Percentiles rank a stretch among this genome's conserved stretches.
These are phyloP conservation scores for Propsilocerus akamusi DNA, from an alignment of 1,140 invertebrate species.

Conservation along the genomic window DNA sequence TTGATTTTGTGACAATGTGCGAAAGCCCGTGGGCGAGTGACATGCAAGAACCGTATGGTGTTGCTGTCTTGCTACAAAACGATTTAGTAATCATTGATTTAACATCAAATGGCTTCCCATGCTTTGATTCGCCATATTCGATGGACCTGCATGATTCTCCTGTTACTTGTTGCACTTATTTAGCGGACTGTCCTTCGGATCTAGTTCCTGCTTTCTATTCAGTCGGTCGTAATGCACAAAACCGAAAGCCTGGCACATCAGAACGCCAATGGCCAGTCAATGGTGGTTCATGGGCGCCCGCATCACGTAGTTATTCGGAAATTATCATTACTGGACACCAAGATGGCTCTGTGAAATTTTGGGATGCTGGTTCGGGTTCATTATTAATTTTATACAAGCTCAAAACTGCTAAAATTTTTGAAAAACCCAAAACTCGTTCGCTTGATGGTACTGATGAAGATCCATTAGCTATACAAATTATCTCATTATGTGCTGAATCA, in stretches of 20 bases:
- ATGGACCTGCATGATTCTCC: slow-evolving; percentile 98
- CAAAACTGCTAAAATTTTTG: slow-evolving; percentile 91
- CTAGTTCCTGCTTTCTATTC: slow-evolving; percentile 81
- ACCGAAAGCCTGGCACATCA: slow-evolving; percentile 70
- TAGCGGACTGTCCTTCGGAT: slow-evolving; percentile 93
- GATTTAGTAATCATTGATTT: slow-evolving; percentile 97
- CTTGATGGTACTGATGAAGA: slow-evolving; percentile 52
- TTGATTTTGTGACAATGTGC: slow-evolving; percentile 91
- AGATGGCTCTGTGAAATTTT: slow-evolving; percentile 92
- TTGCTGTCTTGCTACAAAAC: slow-evolving; percentile 92
- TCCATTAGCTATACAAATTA: slow-evolving; percentile 83
- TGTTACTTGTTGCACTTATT: slow-evolving; percentile 88
- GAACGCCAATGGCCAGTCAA: slow-evolving; percentile 90
- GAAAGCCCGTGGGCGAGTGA: slow-evolving; percentile 87
- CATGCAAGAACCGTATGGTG: slow-evolving; percentile 90
- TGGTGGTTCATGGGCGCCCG: slow-evolving; percentile 87
- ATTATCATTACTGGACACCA: slow-evolving; percentile 93
- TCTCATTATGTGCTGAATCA: slow-evolving; percentile 85
- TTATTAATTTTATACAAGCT: slow-evolving; percentile 80
- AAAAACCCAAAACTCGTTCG: slow-evolving; percentile 41
- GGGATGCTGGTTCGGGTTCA: slow-evolving; percentile 87
- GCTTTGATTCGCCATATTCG: slow-evolving; percentile 97
- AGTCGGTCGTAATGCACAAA: slow-evolving; percentile 30
- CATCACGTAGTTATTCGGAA: slow-evolving; percentile 88
- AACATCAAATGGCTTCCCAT: slow-evolving; percentile 84